These are phyloP conservation scores for Sinohyriopsis cumingii DNA, from an alignment of 2,888 invertebrate species.

Conservation along the genomic window DNA sequence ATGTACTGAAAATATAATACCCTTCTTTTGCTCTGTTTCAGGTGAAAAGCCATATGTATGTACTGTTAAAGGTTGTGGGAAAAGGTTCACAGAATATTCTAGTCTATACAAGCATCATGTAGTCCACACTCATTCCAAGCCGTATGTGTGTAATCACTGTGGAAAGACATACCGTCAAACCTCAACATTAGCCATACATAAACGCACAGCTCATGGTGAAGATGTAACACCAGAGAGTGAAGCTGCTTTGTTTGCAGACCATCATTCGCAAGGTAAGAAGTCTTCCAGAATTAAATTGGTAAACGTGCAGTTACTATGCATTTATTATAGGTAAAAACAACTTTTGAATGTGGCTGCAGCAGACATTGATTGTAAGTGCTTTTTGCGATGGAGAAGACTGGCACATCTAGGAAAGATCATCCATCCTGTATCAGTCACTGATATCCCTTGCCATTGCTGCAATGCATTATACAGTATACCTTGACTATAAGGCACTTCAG, in stretches of 20 bases:
- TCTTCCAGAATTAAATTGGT: background rate
- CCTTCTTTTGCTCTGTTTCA: slow-evolving; percentile 28
- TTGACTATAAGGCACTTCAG: too few species aligned
- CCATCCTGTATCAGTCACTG: too few species aligned
- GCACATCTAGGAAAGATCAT: too few species aligned
- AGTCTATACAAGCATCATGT: slow-evolving; percentile 81
- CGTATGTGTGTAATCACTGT: slow-evolving; percentile 77
- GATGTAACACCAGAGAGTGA: slow-evolving; percentile 55
- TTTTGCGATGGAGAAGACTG: too few species aligned
- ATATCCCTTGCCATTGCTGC: too few species aligned
- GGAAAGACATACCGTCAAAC: slow-evolving; percentile 78
- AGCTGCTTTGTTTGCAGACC: slow-evolving; percentile 46
- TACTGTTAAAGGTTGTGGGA: slow-evolving; percentile 77
- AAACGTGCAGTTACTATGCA: background rate
- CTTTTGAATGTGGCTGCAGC: too few species aligned
- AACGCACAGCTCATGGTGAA: slow-evolving; percentile 76
- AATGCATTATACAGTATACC: too few species aligned
- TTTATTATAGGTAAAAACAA: slow-evolving; percentile 3
- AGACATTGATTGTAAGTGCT: too few species aligned
- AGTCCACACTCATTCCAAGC: slow-evolving; percentile 78
- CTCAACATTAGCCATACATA: slow-evolving; percentile 78
- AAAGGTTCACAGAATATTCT: slow-evolving; percentile 81
- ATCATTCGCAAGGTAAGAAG: slow-evolving; percentile 25
- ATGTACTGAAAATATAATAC: too few species aligned
- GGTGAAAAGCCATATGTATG: slow-evolving; percentile 80